A percentile compares a stretch with the other conserved stretches of the same genome.
These are phyloP conservation scores for Gastracanthus pulcherrimus DNA, from an alignment of 2,888 invertebrate genomes.

Conservation along the genomic window DNA sequence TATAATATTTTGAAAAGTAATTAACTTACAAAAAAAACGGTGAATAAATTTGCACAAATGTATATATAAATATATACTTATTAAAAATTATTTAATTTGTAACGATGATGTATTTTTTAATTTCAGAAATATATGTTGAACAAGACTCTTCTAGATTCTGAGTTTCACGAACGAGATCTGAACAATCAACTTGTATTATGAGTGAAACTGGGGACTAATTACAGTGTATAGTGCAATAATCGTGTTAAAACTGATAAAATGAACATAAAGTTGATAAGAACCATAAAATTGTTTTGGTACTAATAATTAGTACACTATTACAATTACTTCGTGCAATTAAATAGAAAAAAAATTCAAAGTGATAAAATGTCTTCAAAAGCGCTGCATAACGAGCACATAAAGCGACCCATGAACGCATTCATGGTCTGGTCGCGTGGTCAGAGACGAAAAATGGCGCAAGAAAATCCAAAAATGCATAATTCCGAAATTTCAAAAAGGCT, in stretches of 20 bases:
- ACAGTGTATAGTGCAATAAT: constrained; percentile 16
- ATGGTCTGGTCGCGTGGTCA: constrained; percentile 97
- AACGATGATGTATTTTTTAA: no score
- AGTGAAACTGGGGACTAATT: background rate
- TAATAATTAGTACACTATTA: background rate
- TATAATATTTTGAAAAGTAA: no score
- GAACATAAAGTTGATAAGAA: background rate
- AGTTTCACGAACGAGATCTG: no score
- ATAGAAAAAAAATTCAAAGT: no score
- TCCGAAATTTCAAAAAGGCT: constrained; percentile 93
- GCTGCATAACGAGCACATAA: constrained; percentile 87
- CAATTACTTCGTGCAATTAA: background rate
- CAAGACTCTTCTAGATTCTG: no score
- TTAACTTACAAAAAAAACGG: no score
- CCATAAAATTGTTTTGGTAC: background rate
- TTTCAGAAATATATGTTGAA: no score
- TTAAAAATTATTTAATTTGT: no score
- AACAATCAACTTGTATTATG: background rate
- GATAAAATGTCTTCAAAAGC: constrained; percentile 72
- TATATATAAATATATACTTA: no score
- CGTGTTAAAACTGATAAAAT: constrained; percentile 3
- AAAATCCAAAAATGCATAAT: constrained; percentile 96
- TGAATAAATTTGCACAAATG: no score
- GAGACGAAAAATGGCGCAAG: constrained; percentile 94
- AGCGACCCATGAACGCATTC: constrained; percentile 96